Evolutionary conservation across 2,113 vertebrate species (phyloP), one percentile per base, ranked within the genome.

Genomic region (Hiodon tergisus): DNA sequence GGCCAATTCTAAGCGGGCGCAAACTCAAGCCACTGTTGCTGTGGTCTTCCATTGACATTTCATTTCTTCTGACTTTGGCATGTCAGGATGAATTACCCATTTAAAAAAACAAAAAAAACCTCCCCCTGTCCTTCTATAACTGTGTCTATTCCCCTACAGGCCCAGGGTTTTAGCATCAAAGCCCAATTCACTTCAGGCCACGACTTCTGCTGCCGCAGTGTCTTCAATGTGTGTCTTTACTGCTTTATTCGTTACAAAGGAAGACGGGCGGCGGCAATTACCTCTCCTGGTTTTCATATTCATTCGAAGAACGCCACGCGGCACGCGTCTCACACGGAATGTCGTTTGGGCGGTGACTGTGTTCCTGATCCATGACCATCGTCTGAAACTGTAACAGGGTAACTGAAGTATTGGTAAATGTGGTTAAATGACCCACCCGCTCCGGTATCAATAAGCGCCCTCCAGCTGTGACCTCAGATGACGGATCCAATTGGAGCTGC

Each of bases 101-200:
- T 75, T 16, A 47, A 75, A 65, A 74, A 68, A 58, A 14, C 11
- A 9, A 58, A 75, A 65, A 74, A 68, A 58, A 14, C 11, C 14
- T 47, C 73, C 63, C 59, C 8, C 46, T 5, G 67, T 75, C 73
- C 59, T 57, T 67, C 17, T 54, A 31, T 51, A 57, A 54, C 72
- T 73, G 50, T 67, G 72, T 8, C 63, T 66, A 13, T 46, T 69
- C 14, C 63, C 63, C 52, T 13, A 14, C 31, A 46, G 54, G 53
- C 13, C 11, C 13, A 63, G 16, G 46, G 55, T 46, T 58, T 67
- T 67, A 67, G 73, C 31, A 57, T 68, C 65, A 66, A 47, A 75
- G 65, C 63, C 16, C 63, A 68, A 48, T 67, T 51, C 54, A 51
- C 53, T 51, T 70, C 62, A 46, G 57, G 13, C 48, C 52, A 58